Percentiles rank a stretch among this genome's conserved stretches.
Conservation (phyloP, 30 jellyfish, hydroid and myxozoan species). For the Turritopsis rubra region DNA sequence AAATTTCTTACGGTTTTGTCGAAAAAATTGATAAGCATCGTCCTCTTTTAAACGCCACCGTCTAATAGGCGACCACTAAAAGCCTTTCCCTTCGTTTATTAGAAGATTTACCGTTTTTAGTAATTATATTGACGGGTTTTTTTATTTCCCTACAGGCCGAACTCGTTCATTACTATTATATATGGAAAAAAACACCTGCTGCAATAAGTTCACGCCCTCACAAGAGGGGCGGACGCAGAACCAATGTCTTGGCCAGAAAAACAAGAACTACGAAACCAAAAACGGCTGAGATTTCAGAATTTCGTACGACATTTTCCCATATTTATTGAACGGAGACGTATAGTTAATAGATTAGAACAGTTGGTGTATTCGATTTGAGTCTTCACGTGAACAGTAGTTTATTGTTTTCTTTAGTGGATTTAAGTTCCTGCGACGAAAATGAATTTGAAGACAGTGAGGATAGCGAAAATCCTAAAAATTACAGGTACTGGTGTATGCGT, state of each 20-base stretch:
- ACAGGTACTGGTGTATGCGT: conserved; percentile 48
- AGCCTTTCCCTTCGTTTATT: no score
- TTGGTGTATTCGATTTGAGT: background rate
- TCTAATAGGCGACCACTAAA: no score
- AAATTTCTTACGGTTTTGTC: no score
- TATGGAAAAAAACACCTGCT: conserved; percentile 92
- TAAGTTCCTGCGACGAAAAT: conserved; percentile 96
- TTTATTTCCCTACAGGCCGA: conserved; percentile 49
- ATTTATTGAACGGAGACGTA: no score
- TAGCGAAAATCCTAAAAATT: conserved; percentile 77
- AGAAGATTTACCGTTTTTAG: no score
- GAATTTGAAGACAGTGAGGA: conserved; percentile 91
- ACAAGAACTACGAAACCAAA: conserved; percentile 91
- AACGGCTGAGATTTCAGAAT: conserved; percentile 75
- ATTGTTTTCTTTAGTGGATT: conserved; percentile 66
- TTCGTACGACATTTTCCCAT: conserved; percentile 44
- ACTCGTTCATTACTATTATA: conserved; percentile 77
- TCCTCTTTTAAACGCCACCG: no score
- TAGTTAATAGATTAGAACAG: background rate
- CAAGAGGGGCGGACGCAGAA: conserved; percentile 92
- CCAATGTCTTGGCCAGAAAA: conserved; percentile 80
- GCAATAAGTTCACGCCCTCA: conserved; percentile 95
- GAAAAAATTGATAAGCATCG: no score
- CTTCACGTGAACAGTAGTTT: background rate
- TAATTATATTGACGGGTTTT: background rate